Percentiles rank a stretch among this genome's conserved stretches.
phyloP scores from a whole-genome alignment of 35 echinoderm and acorn worm genomes.

The Chiridota heheva region DNA sequence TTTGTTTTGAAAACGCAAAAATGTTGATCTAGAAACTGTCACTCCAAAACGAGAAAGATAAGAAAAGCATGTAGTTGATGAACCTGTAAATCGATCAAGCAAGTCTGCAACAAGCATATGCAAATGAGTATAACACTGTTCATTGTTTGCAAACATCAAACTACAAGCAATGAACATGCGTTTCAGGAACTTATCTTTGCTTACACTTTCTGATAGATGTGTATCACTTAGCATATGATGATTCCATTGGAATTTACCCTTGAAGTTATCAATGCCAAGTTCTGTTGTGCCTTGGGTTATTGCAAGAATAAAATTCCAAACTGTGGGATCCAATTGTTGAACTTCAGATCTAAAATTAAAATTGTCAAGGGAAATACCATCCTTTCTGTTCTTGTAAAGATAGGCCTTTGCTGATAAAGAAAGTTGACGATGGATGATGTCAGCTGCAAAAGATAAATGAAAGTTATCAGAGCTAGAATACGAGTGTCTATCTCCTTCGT shows the following conservation, averaged over 20 bases:
- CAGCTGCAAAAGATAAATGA: too few species aligned
- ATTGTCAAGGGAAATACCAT: too few species aligned
- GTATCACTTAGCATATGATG: background rate
- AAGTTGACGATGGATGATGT: too few species aligned
- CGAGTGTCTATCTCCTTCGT: too few species aligned
- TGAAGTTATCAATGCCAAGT: background rate
- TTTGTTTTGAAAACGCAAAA: background rate
- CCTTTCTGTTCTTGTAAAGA: too few species aligned
- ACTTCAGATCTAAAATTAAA: background rate
- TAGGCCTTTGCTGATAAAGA: too few species aligned
- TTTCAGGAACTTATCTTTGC: constrained; percentile 7
- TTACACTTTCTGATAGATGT: constrained; percentile 1
- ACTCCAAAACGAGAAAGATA: constrained; percentile 1
- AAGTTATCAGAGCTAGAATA: too few species aligned
- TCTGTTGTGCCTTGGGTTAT: background rate
- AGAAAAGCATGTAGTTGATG: constrained; percentile 23
- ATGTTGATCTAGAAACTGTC: background rate
- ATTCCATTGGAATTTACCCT: background rate
- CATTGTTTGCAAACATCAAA: constrained; percentile 12
- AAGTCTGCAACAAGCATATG: constrained; percentile 39
- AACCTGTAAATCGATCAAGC: constrained; percentile 30
- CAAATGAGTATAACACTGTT: constrained; percentile 14
- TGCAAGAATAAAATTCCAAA: background rate
- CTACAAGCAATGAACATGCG: background rate
- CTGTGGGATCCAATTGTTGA: background rate